These are phyloP conservation scores for Sylvicola cinctus DNA, from an alignment of 2,888 invertebrate species.

Conservation along the genomic window DNA sequence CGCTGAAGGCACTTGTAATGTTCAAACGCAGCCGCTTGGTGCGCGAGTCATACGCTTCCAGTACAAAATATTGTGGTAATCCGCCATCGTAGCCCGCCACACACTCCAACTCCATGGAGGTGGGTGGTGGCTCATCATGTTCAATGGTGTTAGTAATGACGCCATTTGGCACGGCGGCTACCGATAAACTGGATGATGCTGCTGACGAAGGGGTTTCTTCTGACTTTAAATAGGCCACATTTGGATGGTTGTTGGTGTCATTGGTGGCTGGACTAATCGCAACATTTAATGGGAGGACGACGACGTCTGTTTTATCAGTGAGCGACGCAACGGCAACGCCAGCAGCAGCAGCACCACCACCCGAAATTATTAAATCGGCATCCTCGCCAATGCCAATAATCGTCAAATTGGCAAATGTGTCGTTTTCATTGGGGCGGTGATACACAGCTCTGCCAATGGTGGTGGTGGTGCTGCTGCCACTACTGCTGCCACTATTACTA, in stretches of 20 bases:
- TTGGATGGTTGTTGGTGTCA: conserved; percentile 1
- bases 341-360: not conserved
- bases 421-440: not conserved
- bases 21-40: conserved; percentile 51
- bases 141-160: conserved; percentile 4
- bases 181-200: conserved; percentile 2
- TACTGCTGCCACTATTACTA: not conserved
- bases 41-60: conserved; percentile 61
- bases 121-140: conserved; percentile 16
- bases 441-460: conserved; percentile 10
- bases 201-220: not conserved
- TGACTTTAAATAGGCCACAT: conserved; percentile 4
- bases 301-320: too few relatives aligned
- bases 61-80: conserved; percentile 60
- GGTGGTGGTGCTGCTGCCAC: conserved; percentile 8
- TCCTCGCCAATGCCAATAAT: conserved; percentile 1
- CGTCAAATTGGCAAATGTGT: conserved; percentile 1
- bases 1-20: conserved; percentile 36
- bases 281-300: too few relatives aligned
- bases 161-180: not conserved
- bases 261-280: too few relatives aligned
- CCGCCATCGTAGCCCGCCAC: conserved; percentile 79
- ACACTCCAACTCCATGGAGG: conserved; percentile 57
- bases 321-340: too few relatives aligned
- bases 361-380: conserved; percentile 1